Evolutionary conservation across 2,113 vertebrate genomes (phyloP).

Genomic region (Nematolebias whitei): DNA sequence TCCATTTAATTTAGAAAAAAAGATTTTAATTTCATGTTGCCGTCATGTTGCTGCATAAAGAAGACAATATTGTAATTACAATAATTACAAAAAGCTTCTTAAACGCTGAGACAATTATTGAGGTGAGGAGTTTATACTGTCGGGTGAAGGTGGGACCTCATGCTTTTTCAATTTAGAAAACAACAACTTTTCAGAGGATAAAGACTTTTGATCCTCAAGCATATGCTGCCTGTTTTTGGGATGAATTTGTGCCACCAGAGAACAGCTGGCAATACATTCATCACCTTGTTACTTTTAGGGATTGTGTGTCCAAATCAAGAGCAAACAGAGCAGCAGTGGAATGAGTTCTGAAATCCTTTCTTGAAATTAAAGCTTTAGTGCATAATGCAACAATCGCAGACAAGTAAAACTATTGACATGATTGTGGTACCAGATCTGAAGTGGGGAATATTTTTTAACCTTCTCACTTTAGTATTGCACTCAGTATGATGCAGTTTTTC

Average conservation of each 20-base stretch:
- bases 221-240: slow-evolving; percentile 63
- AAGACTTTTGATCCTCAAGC: slow-evolving; percentile 66
- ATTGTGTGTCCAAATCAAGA: neutral
- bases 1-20: slow-evolving; percentile 78
- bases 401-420: neutral
- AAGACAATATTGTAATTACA: slow-evolving; percentile 82
- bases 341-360: neutral
- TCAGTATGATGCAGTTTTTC: no score
- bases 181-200: slow-evolving; percentile 62
- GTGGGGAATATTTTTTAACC: no score
- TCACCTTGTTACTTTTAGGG: slow-evolving; percentile 43
- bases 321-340: neutral
- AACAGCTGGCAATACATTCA: slow-evolving; percentile 57
- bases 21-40: slow-evolving; percentile 68
- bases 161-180: slow-evolving; percentile 74
- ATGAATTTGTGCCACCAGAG: slow-evolving; percentile 49
- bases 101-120: slow-evolving; percentile 78
- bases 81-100: slow-evolving; percentile 84
- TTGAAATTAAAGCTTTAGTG: fast-evolving
- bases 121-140: slow-evolving; percentile 69
- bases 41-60: slow-evolving; percentile 48
- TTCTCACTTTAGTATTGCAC: no score
- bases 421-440: no score
- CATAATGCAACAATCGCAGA: neutral
- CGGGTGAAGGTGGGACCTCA: slow-evolving; percentile 71